A percentile compares a stretch with the other conserved stretches of the same genome.
Conservation (phyloP, 2,888 invertebrate genomes). For the Ceraclea dissimilis region DNA sequence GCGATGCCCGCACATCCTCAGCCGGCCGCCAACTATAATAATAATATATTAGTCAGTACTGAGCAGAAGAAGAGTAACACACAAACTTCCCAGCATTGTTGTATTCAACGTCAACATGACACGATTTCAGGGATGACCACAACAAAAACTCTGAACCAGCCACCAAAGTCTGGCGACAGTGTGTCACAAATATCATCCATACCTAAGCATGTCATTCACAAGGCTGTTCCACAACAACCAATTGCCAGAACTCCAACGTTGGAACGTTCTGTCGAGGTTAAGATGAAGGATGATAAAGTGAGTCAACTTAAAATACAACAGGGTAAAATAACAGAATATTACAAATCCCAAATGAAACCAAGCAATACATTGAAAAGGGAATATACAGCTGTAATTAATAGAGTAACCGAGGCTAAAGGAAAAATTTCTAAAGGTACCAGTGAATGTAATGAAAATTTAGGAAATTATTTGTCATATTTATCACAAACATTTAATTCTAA, state of each 20-base stretch:
- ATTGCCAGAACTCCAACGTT: constrained; percentile 22
- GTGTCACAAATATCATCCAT: constrained; percentile 19
- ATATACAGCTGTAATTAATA: constrained; percentile 28
- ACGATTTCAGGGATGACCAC: constrained; percentile 17
- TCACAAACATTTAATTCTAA: constrained; percentile 46
- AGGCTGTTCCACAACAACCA: constrained; percentile 32
- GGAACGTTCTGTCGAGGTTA: neutral
- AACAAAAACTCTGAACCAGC: constrained; percentile 8
- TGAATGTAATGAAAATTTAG: constrained; percentile 41
- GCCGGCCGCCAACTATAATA: constrained; percentile 26
- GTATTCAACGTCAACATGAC: neutral
- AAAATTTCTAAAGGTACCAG: constrained; percentile 4
- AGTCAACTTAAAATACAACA: constrained; percentile 42
- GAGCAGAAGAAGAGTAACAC: constrained; percentile 26
- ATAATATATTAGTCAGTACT: constrained; percentile 29
- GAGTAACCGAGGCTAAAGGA: constrained; percentile 12
- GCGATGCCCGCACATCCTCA: constrained; percentile 17
- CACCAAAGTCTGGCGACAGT: constrained; percentile 30
- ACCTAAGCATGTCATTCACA: constrained; percentile 23
- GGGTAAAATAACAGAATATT: constrained; percentile 79
- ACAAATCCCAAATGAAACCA: constrained; percentile 76
- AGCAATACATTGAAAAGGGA: constrained; percentile 49
- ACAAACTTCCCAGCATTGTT: constrained; percentile 6
- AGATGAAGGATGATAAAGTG: constrained; percentile 5
- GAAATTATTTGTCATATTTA: constrained; percentile 46